Base-by-base conservation (phyloP, 2,888 invertebrate species). In the Parnassius apollo region DNA sequence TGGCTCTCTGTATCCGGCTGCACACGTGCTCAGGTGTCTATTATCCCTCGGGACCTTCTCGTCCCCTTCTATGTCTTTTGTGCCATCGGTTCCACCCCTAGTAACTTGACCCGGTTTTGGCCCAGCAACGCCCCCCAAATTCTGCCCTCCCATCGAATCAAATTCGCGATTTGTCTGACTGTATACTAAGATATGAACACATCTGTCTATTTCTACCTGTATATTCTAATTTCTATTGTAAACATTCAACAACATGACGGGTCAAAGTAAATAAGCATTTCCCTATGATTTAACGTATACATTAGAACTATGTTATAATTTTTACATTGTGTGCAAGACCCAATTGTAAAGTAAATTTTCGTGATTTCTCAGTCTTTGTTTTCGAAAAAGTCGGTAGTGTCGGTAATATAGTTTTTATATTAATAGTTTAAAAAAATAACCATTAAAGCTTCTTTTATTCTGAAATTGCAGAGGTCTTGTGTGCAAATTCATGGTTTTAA, bases 21-120 rank as follows among this genome's bases (percentile, higher is more conserved):
- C 82, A 90, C 91, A 91, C 91, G 91, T 91, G 91, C 91, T 91
- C 90, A 90, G 91, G 88, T 91, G 87, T 81, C 86, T 84, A 90
- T 90, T 91, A 90, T 91, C 79, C 78, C 77, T 72, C 71, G 73
- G 73, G 73, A 66, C 68, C 69, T 67, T 65, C 68, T 69, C 75
- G 77, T 79, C 76, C 78, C 81, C 78, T 76, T 75, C 74, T 49
- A 12, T 75, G 70, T 76, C 82, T 78, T 80, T 87, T 86, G 83
- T 83, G 53, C 79, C 81, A 72, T 72, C 68, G 60, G 68, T 73
- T 78, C 80, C 85, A 82, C 82, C 88, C 88, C 84, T 73, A 76
- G 91, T 83, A 91, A 91, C 85, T 87, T 90, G 91, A 91, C 91
- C 91, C 85, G 82, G 72, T 83, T 88, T 78, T 68, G 73, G 75